phyloP scores from a whole-genome alignment of 2,113 vertebrate species.

The Gallinago undulata region DNA sequence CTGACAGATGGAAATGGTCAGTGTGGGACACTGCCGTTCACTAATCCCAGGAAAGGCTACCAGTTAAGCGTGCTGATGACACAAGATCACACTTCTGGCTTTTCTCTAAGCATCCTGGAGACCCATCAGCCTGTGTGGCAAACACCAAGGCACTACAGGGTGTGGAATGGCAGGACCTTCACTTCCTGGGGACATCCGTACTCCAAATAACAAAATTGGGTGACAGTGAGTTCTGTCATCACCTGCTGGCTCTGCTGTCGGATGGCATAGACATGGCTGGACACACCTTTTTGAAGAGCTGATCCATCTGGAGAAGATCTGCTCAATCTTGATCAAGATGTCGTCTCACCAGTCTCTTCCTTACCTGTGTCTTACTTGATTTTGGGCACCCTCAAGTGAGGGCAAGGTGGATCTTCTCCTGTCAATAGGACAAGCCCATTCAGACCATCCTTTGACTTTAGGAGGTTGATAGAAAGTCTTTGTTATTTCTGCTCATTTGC shows the following conservation, averaged over 20 bases:
- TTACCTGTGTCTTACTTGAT: background rate
- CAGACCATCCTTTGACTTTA: background rate
- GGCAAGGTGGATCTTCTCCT: background rate
- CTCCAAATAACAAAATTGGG: background rate
- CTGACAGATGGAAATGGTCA: background rate
- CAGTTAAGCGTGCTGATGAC: background rate
- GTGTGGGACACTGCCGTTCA: background rate
- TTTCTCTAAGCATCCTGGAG: background rate
- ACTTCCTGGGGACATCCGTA: background rate
- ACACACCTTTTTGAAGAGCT: background rate
- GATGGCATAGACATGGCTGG: background rate
- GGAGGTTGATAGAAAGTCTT: background rate
- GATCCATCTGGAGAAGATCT: background rate
- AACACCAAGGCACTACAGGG: background rate
- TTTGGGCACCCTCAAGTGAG: background rate
- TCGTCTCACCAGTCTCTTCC: background rate
- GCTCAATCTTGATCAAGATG: background rate
- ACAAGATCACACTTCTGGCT: background rate
- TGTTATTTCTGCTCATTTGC: background rate
- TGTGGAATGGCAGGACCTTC: background rate
- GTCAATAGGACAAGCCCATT: background rate
- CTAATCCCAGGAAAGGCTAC: background rate
- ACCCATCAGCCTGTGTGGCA: background rate
- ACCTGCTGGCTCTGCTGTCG: background rate
- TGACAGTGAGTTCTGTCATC: background rate